phyloP scores from a whole-genome alignment of 2,888 invertebrate genomes.

The Parnassius orleans region DNA sequence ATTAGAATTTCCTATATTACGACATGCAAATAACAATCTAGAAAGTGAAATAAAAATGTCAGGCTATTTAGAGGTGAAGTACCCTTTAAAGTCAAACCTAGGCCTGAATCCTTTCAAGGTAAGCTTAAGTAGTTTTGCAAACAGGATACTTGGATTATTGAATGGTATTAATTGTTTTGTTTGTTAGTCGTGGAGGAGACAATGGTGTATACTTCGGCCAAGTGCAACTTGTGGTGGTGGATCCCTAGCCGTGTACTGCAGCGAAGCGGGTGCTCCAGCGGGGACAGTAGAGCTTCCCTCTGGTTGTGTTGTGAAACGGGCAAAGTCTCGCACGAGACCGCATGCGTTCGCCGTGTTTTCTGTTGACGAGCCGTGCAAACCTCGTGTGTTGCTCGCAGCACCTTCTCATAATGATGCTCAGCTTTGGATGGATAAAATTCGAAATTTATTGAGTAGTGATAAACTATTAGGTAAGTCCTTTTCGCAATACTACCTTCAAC shows the following conservation, averaged over 20 bases:
- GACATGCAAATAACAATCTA: constrained; percentile 30
- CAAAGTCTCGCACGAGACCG: constrained; percentile 84
- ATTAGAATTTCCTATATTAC: constrained; percentile 19
- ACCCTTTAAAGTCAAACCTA: constrained; percentile 81
- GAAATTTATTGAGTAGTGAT: constrained; percentile 71
- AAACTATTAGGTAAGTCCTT: constrained; percentile 56
- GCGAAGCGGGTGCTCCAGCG: constrained; percentile 69
- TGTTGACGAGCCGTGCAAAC: constrained; percentile 78
- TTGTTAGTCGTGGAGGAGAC: constrained; percentile 83
- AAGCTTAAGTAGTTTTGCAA: constrained; percentile 40
- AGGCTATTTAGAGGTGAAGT: constrained; percentile 84
- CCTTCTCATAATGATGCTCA: constrained; percentile 84
- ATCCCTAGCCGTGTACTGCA: constrained; percentile 79
- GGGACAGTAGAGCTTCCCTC: constrained; percentile 79
- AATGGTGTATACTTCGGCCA: constrained; percentile 83
- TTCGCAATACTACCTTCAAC: constrained; percentile 26
- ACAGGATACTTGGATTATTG: constrained; percentile 31
- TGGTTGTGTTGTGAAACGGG: constrained; percentile 82
- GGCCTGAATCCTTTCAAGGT: constrained; percentile 85
- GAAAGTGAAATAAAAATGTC: constrained; percentile 55
- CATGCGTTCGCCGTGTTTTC: constrained; percentile 86
- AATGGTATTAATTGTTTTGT: constrained; percentile 39
- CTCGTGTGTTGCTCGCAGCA: constrained; percentile 84
- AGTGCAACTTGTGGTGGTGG: constrained; percentile 76
- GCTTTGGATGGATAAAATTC: constrained; percentile 85